Evolutionary conservation across 2,797 vertebrate genomes (phyloP), one percentile per base, ranked within the genome.

Genomic region (Sebastolobus alascanus): DNA sequence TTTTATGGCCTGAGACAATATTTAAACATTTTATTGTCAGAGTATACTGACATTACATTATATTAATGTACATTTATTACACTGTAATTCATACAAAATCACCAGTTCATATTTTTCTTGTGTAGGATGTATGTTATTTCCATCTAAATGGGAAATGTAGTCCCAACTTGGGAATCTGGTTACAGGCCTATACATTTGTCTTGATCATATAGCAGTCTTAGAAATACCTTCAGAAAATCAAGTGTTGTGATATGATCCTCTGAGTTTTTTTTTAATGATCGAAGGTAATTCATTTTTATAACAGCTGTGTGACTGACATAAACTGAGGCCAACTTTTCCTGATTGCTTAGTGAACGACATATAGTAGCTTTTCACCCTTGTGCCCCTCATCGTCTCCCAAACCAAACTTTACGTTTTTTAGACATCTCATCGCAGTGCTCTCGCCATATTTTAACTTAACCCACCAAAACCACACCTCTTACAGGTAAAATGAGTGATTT

Each of bases 381-480:
- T 16, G 14, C 43, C 3, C 14, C 43, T 60, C 16, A 52, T 33
- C 14, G 16, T 20, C 40, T 52, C 43, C 64, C 64, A 66, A 46
- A 46, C 64, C 43, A 46, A 43, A 43, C 40, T 43, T 0, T 18
- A 18, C 14, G 40, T 46, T 46, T 46, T 46, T 46, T 0, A 46
- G 43, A 46, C 43, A 46, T 14, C 0, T 56, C 5, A 56, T 27
- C 3, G 0, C 27, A 25, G 31, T 12, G 9, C 10, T 35, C 31
- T 61, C 31, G 0, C 59, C 4, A 35, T 58, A 0, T 10, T 3
- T 31, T 4, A 63, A 22, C 20, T n/a, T 18, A 1, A 5, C 31
- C 1, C 1, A 4, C 4, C 4, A 13, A 33, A 65, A 20, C 12
- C 25, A 27, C 1, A 11, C 0, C 2, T 37, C 0, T 27, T 0